A percentile compares a stretch with the other conserved stretches of the same genome.
Evolutionary conservation across 2,888 invertebrate genomes (phyloP).

Genomic region (Temnothorax unifasciatus): DNA sequence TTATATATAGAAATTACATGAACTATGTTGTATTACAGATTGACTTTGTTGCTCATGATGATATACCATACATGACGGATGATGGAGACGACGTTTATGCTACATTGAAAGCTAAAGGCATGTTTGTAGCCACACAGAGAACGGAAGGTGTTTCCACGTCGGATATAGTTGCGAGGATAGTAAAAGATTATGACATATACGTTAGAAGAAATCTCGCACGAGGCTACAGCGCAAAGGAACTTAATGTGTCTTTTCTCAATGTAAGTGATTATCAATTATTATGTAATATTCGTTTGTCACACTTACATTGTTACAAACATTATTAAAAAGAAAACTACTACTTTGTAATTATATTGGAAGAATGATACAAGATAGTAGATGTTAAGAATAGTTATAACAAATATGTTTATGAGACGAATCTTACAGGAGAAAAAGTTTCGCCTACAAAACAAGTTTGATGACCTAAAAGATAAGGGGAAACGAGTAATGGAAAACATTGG

Average conservation of each 20-base stretch:
- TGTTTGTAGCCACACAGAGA: conserved; percentile 98
- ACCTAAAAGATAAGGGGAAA: conserved; percentile 96
- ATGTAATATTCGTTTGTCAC: conserved; percentile 1
- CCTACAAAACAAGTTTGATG: conserved; percentile 98
- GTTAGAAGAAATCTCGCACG: conserved; percentile 98
- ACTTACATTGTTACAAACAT: not conserved
- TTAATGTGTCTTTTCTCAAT: conserved; percentile 98
- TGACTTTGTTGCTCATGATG: conserved; percentile 99
- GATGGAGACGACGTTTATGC: conserved; percentile 96
- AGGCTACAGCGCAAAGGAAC: conserved; percentile 98
- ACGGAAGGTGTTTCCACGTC: conserved; percentile 99
- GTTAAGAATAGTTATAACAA: not conserved
- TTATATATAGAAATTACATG: not conserved
- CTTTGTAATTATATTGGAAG: not conserved
- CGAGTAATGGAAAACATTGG: conserved; percentile 95
- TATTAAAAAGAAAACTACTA: not conserved
- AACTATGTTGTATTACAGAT: conserved; percentile 88
- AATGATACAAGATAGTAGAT: not conserved
- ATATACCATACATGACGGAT: conserved; percentile 97
- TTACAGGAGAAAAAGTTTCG: conserved; percentile 96
- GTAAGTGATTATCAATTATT: conserved; percentile 83
- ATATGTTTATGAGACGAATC: not conserved
- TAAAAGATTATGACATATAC: conserved; percentile 99
- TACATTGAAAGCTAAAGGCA: conserved; percentile 95
- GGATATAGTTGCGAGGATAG: conserved; percentile 98